A percentile compares a stretch with the other conserved stretches of the same genome.
Conservation (phyloP, 2,113 vertebrate species). For the Onychostoma macrolepis region DNA sequence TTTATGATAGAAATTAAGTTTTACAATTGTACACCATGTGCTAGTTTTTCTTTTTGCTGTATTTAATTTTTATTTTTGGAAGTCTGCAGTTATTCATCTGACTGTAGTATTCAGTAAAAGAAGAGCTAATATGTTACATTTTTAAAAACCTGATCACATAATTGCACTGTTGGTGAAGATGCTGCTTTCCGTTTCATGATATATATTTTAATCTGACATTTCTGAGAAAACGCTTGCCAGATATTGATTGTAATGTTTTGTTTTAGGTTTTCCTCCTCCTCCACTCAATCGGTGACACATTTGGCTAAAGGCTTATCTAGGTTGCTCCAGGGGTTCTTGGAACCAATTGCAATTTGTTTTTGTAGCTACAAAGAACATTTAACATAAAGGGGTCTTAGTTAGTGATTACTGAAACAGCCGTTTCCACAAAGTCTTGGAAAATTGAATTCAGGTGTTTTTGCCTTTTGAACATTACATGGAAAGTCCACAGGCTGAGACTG, state of each 20-base stretch:
- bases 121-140: not conserved
- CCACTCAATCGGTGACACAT: not conserved
- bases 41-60: not conserved
- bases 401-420: not conserved
- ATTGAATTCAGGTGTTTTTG: not conserved
- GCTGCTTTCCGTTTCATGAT: not conserved
- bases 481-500: not conserved
- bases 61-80: not conserved
- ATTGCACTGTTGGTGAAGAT: slow-evolving; percentile 10
- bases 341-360: not conserved
- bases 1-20: not conserved
- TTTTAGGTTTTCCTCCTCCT: not conserved
- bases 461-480: not conserved
- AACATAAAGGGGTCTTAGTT: not conserved
- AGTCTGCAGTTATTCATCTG: not conserved
- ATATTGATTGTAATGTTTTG: not conserved
- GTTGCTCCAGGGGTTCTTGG: not conserved
- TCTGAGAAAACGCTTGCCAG: not conserved
- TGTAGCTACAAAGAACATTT: not conserved
- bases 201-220: not conserved
- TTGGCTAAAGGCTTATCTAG: not conserved
- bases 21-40: not conserved
- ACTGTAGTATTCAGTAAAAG: slow-evolving; percentile 10
- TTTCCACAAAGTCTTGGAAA: not conserved
- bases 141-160: not conserved